phyloP scores from a whole-genome alignment of 2,888 invertebrate species.

The Sicus ferrugineus region DNA sequence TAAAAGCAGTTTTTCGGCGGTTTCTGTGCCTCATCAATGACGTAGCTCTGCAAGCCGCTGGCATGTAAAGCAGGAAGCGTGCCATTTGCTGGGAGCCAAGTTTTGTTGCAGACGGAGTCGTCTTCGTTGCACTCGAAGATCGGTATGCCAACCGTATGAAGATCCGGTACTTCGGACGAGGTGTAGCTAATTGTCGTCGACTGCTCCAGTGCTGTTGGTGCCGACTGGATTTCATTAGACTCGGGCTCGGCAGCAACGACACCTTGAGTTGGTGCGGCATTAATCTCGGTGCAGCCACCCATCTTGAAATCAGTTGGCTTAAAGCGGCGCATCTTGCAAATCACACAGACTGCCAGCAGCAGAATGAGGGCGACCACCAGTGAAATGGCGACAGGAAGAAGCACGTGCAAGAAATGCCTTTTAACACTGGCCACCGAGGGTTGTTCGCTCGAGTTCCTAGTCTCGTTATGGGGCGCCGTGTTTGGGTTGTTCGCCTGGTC shows the following conservation, averaged over 20 bases:
- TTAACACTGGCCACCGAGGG: conserved; percentile 32
- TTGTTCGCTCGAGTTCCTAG: conserved; percentile 41
- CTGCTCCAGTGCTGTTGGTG: background rate
- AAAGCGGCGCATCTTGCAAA: background rate
- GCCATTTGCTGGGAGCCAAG: conserved; percentile 56
- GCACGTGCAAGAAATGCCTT: background rate
- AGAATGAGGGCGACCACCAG: background rate
- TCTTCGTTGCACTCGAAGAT: conserved; percentile 53
- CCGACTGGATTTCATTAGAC: background rate
- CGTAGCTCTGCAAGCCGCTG: background rate
- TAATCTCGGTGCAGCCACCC: background rate
- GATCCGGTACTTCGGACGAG: conserved; percentile 59
- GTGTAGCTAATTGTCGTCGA: conserved; percentile 43
- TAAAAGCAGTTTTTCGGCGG: conserved; percentile 28
- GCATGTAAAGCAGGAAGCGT: background rate
- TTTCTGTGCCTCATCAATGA: background rate
- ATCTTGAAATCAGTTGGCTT: background rate
- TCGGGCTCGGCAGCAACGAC: background rate
- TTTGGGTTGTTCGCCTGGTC: background rate
- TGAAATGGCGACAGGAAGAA: background rate
- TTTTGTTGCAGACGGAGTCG: conserved; percentile 64
- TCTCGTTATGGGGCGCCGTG: conserved; percentile 5
- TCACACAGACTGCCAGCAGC: background rate
- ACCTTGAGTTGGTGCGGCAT: background rate
- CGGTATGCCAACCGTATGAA: conserved; percentile 65